Evolutionary conservation across 1,140 invertebrate species (phyloP), one percentile per base, ranked within the genome.

Genomic region (Magallana angulata): DNA sequence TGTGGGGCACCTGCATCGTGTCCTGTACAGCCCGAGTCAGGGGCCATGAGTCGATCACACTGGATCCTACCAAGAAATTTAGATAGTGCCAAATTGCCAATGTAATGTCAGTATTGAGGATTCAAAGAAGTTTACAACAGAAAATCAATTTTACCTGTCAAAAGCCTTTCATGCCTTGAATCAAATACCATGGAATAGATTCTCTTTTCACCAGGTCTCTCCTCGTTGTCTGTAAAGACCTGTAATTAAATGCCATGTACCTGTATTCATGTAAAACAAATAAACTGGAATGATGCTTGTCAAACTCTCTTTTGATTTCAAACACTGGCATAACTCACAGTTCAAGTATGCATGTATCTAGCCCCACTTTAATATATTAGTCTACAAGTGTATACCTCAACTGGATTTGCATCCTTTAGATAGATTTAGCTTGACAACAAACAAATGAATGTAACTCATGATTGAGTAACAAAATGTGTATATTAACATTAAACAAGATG

Each of bases 181-280:
- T 94, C 93, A 91, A 93, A 95, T 60, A 93, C 76, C 91, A 95
- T 93, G 16, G 92, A 93, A 83, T 93, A 93, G 24, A 94, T 94
- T 85, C 93, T 90, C 88, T 92, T 94, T 86, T 95, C 94, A 48
- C 94, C 94, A 64, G 93, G 92, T 83, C 94, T 87, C 80, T 94
- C 93, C 57, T 95, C 94, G 64, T 94, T 94, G 87, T 94, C 93
- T 60, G 94, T 93, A 88, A 94, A 94, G 7, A 94, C 92, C 94
- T 94, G 82, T 18, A 85, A 82, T 30, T 5, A 64, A 71, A 8
- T 30, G 80, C n/a, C 80, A 62, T 30, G 18, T 14, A 30, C 16
- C 8, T 57, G 30, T 18, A 80, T 18, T 80, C 30, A 80, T 18
- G 30, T 18, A 16, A 80, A 16, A 64, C 62, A 64, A 18, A 64